Conservation (phyloP, 2,797 vertebrate genomes). For the Tapirus indicus region DNA sequence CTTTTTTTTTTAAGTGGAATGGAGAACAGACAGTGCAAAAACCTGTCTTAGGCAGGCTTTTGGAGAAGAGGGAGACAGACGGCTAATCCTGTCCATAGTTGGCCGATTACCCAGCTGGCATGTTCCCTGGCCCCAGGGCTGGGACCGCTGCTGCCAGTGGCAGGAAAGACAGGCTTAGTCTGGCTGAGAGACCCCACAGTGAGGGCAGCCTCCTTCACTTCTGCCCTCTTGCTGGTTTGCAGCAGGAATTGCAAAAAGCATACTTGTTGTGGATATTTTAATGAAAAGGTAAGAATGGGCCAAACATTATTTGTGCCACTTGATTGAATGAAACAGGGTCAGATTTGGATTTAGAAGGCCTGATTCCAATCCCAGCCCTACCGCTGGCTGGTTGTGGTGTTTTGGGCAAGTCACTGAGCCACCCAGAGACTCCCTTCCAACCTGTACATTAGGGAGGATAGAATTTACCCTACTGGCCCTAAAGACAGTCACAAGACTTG, state of each 20-base stretch:
- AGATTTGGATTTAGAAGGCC: neutral
- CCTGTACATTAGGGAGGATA: neutral
- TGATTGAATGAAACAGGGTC: neutral
- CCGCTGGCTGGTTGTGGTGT: neutral
- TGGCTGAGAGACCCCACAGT: neutral
- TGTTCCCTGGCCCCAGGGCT: neutral
- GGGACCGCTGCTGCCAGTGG: neutral
- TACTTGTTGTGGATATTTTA: neutral
- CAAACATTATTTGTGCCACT: neutral
- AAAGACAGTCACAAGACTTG: neutral
- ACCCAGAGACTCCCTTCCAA: neutral
- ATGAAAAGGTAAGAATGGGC: neutral
- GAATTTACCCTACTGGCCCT: neutral
- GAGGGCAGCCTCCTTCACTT: neutral
- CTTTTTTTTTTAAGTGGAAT: constrained; percentile 30
- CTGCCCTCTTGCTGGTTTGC: neutral
- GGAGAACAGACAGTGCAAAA: constrained; percentile 61
- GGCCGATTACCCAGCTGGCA: constrained; percentile 21
- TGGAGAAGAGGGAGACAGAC: constrained; percentile 61
- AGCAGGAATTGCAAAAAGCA: neutral
- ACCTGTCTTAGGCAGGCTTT: neutral
- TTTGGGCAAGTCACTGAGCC: neutral
- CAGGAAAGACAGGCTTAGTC: neutral
- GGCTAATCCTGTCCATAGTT: constrained; percentile 26
- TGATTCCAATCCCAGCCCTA: neutral